phyloP scores from a whole-genome alignment of 2,113 vertebrate genomes.

The Misgurnus anguillicaudatus region DNA sequence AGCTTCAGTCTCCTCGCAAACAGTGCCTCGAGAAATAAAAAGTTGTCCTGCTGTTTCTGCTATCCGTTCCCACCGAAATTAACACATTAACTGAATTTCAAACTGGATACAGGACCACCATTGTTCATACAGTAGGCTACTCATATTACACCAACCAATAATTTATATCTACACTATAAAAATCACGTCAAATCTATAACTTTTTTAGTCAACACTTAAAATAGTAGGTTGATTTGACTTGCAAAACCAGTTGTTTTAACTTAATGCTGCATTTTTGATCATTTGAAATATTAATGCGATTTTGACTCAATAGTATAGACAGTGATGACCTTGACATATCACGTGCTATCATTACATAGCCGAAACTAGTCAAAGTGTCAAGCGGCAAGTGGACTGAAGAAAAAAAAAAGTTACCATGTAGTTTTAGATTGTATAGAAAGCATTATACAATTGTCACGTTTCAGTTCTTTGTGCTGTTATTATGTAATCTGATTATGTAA shows the following conservation, averaged over 20 bases:
- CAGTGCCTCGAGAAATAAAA: slow-evolving; percentile 19
- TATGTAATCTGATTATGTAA: no score
- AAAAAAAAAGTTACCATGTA: no score
- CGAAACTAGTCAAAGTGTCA: background rate
- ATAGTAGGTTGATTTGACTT: no score
- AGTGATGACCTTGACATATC: no score
- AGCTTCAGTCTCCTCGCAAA: slow-evolving; percentile 34
- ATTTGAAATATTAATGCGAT: background rate
- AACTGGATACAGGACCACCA: background rate
- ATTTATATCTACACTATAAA: background rate
- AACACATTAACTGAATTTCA: background rate
- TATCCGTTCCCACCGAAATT: slow-evolving; percentile 1
- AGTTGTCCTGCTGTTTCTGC: background rate
- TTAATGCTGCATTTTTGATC: no score
- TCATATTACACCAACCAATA: background rate
- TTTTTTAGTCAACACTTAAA: no score
- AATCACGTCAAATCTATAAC: background rate
- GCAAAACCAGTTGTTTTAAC: no score
- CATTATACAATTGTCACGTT: no score
- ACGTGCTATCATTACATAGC: background rate
- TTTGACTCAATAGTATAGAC: background rate
- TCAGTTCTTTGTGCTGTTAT: no score
- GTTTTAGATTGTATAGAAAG: no score
- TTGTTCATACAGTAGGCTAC: background rate
- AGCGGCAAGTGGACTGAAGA: no score